Evolutionary conservation across 1,140 invertebrate genomes (phyloP).

Genomic region (Sarcophaga peregrina): DNA sequence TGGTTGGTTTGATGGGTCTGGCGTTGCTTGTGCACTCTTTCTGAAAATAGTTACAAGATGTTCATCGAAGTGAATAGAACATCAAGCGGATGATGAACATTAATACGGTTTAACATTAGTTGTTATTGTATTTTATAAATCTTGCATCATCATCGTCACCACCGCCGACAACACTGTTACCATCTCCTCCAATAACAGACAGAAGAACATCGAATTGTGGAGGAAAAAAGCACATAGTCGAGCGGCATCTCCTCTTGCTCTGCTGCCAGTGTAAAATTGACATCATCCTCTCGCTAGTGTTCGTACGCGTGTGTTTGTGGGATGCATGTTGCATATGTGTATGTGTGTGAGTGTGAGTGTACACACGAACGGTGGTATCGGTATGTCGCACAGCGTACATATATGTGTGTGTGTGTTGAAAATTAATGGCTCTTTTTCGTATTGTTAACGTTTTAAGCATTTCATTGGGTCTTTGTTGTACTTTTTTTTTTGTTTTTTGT

Average conservation of each 20-base stretch:
- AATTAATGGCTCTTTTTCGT: slow-evolving; percentile 15
- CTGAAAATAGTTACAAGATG: slow-evolving; percentile 66
- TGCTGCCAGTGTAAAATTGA: not conserved
- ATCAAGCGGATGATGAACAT: slow-evolving; percentile 56
- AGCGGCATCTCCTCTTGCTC: slow-evolving; percentile 16
- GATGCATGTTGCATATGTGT: not conserved
- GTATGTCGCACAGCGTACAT: not conserved
- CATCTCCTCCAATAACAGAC: slow-evolving; percentile 13
- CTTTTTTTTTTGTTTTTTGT: not conserved
- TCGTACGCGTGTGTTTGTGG: not conserved
- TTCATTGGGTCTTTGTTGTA: slow-evolving; percentile 24
- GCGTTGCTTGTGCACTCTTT: slow-evolving; percentile 65
- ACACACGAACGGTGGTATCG: not conserved
- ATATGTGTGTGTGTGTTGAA: not conserved
- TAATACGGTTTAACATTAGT: not conserved
- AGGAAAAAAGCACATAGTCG: not conserved
- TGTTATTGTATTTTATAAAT: not conserved
- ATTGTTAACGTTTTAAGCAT: slow-evolving; percentile 27
- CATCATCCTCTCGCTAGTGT: slow-evolving; percentile 16
- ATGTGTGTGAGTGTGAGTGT: not conserved
- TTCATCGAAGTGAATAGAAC: slow-evolving; percentile 66
- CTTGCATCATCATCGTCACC: not conserved
- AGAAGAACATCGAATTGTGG: not conserved
- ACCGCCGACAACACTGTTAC: not conserved
- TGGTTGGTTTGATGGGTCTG: slow-evolving; percentile 50